Percentiles rank a stretch among this genome's conserved stretches.
phyloP scores from a whole-genome alignment of 2,797 vertebrate species.

The Fratercula arctica region DNA sequence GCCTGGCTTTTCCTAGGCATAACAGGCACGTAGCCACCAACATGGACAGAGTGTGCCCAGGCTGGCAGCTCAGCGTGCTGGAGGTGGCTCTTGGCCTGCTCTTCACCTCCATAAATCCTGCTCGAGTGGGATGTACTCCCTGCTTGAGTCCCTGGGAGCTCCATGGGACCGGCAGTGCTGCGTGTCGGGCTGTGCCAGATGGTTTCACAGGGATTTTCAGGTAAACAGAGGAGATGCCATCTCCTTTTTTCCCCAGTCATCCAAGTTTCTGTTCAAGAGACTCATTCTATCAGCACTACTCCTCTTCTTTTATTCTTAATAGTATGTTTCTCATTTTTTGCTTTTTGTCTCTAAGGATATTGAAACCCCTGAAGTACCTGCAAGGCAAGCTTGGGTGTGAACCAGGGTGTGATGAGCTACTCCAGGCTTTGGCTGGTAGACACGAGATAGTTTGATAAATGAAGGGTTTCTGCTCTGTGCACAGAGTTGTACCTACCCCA shows the following conservation, averaged over 20 bases:
- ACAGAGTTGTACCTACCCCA: background rate
- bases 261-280: background rate
- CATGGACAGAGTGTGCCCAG: background rate
- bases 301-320: background rate
- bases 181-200: background rate
- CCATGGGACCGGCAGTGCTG: fast-evolving
- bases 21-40: fast-evolving
- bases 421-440: background rate
- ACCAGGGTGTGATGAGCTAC: background rate
- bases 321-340: background rate
- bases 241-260: background rate
- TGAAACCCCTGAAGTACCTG: background rate
- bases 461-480: background rate
- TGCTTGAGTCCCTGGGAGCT: background rate
- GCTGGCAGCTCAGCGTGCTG: background rate
- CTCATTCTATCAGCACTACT: background rate
- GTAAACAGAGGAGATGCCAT: background rate
- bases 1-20: background rate
- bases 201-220: background rate
- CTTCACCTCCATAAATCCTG: background rate
- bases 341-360: background rate
- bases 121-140: background rate
- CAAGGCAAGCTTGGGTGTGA: background rate
- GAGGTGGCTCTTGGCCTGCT: background rate
- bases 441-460: background rate